Evolutionary conservation across 2,888 invertebrate species (phyloP), one percentile per base, ranked within the genome.

Genomic region (Aspidapion aeneum): DNA sequence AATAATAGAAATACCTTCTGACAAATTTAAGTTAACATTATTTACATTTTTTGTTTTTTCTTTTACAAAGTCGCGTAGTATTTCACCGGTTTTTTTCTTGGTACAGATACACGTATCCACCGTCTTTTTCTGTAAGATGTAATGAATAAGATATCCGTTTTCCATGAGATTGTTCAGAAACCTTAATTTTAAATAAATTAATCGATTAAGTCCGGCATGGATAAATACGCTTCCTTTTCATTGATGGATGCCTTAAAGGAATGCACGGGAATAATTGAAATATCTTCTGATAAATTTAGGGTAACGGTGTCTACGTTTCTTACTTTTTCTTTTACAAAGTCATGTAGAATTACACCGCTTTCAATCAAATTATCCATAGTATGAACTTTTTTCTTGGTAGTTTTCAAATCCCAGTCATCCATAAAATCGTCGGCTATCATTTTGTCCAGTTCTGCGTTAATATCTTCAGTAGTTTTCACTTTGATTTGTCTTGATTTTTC

Each of bases 161-260:
- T n/a, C n/a, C n/a, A n/a, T n/a, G n/a, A n/a, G n/a, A n/a, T n/a
- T n/a, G n/a, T n/a, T n/a, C n/a, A n/a, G n/a, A n/a, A n/a, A n/a
- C n/a, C n/a, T n/a, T n/a, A n/a, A n/a, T n/a, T n/a, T n/a, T n/a
- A n/a, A n/a, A n/a, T n/a, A n/a, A n/a, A n/a, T n/a, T n/a, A n/a
- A n/a, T n/a, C n/a, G n/a, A n/a, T n/a, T 59, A 79, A 71, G 65
- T 79, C 78, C 1, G 79, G 79, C 76, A 79, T 79, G 0, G 79
- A 79, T 49, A 79, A 66, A 65, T 75, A 75, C 9, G 78, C 73
- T 63, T 75, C 74, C 55, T 67, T 68, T n/a, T 68, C 63, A 5
- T 54, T 65, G 17, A 54, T 22, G 17, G 51, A 55, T n/a, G 21
- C 55, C 0, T 21, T 22, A 16, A 55, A 56, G 18, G n/a, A 17